Percentiles rank a stretch among this genome's conserved stretches.
These are phyloP conservation scores for Paratrypauchen microcephalus DNA, from an alignment of 2,797 vertebrate species.

Conservation along the genomic window DNA sequence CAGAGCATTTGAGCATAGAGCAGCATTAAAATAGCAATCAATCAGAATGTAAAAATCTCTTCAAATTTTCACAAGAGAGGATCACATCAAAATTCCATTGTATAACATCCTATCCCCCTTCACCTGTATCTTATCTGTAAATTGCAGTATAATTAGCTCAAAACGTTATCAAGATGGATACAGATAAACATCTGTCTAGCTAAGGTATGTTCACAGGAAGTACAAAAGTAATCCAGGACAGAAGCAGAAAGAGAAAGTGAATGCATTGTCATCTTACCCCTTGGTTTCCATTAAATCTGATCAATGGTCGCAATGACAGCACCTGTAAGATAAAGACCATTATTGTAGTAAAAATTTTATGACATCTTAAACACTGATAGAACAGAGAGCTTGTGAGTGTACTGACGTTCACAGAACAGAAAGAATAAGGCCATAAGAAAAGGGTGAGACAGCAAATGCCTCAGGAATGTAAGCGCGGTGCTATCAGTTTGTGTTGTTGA, in stretches of 20 bases:
- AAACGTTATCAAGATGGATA: background rate
- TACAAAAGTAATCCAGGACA: background rate
- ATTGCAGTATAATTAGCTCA: background rate
- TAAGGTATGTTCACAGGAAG: slow-evolving; percentile 2
- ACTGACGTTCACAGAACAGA: background rate
- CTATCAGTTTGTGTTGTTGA: background rate
- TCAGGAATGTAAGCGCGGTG: background rate
- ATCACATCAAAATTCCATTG: background rate
- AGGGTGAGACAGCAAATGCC: background rate
- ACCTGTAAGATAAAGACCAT: slow-evolving; percentile 63
- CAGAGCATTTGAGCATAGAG: background rate
- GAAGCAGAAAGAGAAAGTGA: background rate
- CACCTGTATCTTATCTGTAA: background rate
- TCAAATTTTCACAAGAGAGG: background rate
- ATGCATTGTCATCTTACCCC: slow-evolving; percentile 73
- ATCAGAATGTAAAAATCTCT: background rate
- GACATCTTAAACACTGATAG: background rate
- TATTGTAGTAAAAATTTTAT: slow-evolving; percentile 15
- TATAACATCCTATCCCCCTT: background rate
- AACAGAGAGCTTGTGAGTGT: slow-evolving; percentile 11
- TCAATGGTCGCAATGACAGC: slow-evolving; percentile 72
- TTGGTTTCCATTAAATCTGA: slow-evolving; percentile 83
- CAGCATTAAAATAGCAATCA: background rate
- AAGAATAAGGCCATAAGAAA: background rate
- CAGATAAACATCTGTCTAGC: background rate